Evolutionary conservation across 1,140 invertebrate species (phyloP).

Genomic region (Probaryconus sp.): DNA sequence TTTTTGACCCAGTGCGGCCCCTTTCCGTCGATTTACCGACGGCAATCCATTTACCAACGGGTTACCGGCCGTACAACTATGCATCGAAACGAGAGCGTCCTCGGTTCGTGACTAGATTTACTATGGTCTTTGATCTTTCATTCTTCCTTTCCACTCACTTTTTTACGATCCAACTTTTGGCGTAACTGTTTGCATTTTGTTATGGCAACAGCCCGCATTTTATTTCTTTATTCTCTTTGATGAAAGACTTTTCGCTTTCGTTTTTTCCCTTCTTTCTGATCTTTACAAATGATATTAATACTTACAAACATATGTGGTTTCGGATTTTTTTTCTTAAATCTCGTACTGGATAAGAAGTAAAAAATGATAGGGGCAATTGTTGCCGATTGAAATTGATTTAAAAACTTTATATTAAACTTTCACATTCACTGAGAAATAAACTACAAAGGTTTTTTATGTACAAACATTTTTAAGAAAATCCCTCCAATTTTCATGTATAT

Average conservation of each 20-base stretch:
- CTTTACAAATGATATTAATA: constrained; percentile 2
- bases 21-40: constrained; percentile 61
- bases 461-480: no score
- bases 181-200: constrained; percentile 15
- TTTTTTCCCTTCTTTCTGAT: neutral
- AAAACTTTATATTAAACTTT: no score
- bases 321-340: no score
- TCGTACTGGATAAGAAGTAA: no score
- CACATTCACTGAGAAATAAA: no score
- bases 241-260: constrained; percentile 1
- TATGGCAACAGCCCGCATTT: constrained; percentile 18
- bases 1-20: constrained; percentile 53
- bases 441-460: no score
- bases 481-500: no score
- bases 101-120: constrained; percentile 40
- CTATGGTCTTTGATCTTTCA: constrained; percentile 15
- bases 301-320: no score
- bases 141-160: neutral
- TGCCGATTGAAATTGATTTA: no score
- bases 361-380: no score
- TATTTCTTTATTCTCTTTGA: constrained; percentile 26
- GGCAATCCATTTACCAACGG: constrained; percentile 57
- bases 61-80: constrained; percentile 56
- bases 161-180: constrained; percentile 13
- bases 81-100: constrained; percentile 33